A percentile compares a stretch with the other conserved stretches of the same genome.
Conservation (phyloP, 2,797 vertebrate genomes). For the Moxostoma hubbsi region DNA sequence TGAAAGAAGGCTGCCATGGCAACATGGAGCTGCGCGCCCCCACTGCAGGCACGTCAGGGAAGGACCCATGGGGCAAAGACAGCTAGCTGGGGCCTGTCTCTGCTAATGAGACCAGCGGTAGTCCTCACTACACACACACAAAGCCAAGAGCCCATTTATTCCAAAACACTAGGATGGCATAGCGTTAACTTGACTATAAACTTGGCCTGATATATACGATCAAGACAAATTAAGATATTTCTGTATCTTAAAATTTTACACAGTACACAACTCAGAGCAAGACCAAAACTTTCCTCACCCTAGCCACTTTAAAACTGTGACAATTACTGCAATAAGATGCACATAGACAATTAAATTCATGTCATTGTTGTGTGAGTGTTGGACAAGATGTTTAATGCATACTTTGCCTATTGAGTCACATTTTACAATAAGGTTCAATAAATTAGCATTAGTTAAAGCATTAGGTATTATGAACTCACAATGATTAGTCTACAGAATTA, state of each 20-base stretch:
- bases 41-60: conserved; percentile 26
- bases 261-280: neutral
- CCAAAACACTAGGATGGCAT: neutral
- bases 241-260: neutral
- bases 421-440: too few species aligned
- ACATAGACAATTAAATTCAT: too few species aligned
- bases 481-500: too few species aligned
- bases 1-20: conserved; percentile 39
- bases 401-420: too few species aligned
- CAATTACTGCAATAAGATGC: too few species aligned
- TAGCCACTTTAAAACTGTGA: too few species aligned
- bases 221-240: neutral
- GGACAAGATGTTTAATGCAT: too few species aligned
- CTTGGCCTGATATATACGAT: neutral
- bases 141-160: neutral
- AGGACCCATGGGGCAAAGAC: conserved; percentile 24
- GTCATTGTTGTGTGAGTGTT: too few species aligned
- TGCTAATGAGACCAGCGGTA: conserved; percentile 31
- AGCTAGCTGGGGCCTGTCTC: conserved; percentile 36
- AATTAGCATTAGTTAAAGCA: too few species aligned
- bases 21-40: conserved; percentile 15
- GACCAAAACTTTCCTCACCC: neutral
- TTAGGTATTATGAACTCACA: too few species aligned
- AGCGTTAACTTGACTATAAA: neutral
- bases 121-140: neutral